These are phyloP conservation scores for Zophobas morio DNA, from an alignment of 1,140 invertebrate species.

Conservation along the genomic window DNA sequence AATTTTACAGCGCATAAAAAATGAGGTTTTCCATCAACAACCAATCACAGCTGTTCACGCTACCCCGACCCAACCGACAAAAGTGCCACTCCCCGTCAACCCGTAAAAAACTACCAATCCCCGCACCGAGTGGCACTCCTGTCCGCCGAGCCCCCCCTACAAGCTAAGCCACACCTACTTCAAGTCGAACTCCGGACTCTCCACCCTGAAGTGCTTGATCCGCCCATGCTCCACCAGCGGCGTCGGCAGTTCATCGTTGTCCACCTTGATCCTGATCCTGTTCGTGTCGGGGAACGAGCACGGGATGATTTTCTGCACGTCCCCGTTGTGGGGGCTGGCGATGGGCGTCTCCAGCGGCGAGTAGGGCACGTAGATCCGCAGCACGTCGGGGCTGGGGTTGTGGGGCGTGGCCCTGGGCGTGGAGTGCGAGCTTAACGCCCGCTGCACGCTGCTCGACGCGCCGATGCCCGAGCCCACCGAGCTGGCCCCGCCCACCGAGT, in stretches of 20 bases:
- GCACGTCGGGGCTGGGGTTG: slow-evolving; percentile 76
- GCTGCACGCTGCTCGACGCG: slow-evolving; percentile 62
- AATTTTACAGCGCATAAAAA: background rate
- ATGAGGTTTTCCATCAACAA: background rate
- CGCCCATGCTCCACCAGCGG: slow-evolving; percentile 78
- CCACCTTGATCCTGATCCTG: slow-evolving; percentile 77
- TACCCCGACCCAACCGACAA: background rate
- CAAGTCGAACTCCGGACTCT: slow-evolving; percentile 68
- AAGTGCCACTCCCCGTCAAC: no score
- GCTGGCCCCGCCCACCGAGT: slow-evolving; percentile 74
- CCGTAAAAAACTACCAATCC: no score
- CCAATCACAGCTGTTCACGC: slow-evolving; percentile 5
- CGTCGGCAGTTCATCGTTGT: slow-evolving; percentile 78
- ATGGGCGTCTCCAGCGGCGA: slow-evolving; percentile 68
- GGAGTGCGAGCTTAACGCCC: slow-evolving; percentile 71
- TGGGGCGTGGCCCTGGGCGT: slow-evolving; percentile 77
- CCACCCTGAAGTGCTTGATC: slow-evolving; percentile 73
- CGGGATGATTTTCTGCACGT: slow-evolving; percentile 67
- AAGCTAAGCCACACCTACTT: slow-evolving; percentile 35
- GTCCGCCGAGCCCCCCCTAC: no score
- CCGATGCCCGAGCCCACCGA: slow-evolving; percentile 72
- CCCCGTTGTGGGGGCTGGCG: slow-evolving; percentile 73
- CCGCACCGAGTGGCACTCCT: no score
- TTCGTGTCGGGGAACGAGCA: slow-evolving; percentile 71
- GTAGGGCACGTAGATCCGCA: slow-evolving; percentile 84